Conservation (phyloP, 2,888 invertebrate genomes). For the Chloroclysta siterata region DNA sequence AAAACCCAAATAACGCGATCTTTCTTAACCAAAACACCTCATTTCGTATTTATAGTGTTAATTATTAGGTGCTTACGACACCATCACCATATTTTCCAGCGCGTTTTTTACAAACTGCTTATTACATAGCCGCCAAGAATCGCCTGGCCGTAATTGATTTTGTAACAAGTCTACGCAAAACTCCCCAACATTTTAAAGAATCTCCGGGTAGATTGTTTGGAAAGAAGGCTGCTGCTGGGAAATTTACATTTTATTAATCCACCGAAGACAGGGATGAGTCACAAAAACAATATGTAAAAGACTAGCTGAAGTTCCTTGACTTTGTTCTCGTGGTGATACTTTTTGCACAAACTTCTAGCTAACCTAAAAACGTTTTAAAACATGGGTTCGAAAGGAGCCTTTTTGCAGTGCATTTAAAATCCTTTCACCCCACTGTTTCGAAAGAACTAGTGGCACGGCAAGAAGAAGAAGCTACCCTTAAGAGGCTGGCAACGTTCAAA, state of each 20-base stretch:
- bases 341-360: neutral
- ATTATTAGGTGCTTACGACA: slow-evolving; percentile 12
- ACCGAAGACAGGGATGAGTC: slow-evolving; percentile 38
- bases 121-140: slow-evolving; percentile 14
- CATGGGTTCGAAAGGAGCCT: no score
- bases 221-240: slow-evolving; percentile 36
- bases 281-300: slow-evolving; percentile 42
- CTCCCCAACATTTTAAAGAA: slow-evolving; percentile 33
- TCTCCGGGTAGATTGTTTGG: slow-evolving; percentile 37
- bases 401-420: no score
- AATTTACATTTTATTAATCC: slow-evolving; percentile 48
- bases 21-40: neutral
- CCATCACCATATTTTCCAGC: slow-evolving; percentile 15
- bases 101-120: slow-evolving; percentile 19
- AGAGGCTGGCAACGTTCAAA: no score
- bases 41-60: slow-evolving; percentile 8
- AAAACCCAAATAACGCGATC: neutral
- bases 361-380: no score
- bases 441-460: no score
- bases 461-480: no score
- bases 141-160: slow-evolving; percentile 33
- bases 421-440: no score
- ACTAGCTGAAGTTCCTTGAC: neutral
- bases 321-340: neutral
- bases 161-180: slow-evolving; percentile 39